phyloP scores from a whole-genome alignment of 2,113 vertebrate genomes.

The Colius striatus region DNA sequence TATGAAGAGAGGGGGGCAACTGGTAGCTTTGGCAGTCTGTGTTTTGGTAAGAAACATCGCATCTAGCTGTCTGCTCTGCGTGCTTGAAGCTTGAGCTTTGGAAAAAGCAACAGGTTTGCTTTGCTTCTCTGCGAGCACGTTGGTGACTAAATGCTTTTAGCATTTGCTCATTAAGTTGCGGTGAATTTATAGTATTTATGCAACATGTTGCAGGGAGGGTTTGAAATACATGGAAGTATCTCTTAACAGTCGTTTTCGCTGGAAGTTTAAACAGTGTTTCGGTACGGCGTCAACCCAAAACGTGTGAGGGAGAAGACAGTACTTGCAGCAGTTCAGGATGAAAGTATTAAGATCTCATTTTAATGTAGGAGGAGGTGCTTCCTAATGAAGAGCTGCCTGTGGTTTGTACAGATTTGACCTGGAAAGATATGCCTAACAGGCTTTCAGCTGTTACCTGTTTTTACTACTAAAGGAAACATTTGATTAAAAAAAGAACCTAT shows the following conservation, averaged over 20 bases:
- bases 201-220: background rate
- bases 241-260: background rate
- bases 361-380: background rate
- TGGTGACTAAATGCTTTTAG: background rate
- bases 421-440: background rate
- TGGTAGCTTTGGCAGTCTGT: background rate
- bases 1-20: rapidly evolving
- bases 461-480: background rate
- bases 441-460: background rate
- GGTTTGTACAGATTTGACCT: background rate
- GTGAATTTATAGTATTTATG: background rate
- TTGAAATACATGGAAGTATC: background rate
- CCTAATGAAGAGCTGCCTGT: background rate
- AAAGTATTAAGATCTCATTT: background rate
- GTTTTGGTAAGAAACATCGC: background rate
- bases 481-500: background rate
- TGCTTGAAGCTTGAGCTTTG: background rate
- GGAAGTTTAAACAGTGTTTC: background rate
- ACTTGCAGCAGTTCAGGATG: background rate
- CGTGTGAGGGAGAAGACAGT: background rate
- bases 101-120: background rate
- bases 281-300: background rate
- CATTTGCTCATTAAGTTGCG: background rate
- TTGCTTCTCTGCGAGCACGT: background rate
- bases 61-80: rapidly evolving